phyloP scores from a whole-genome alignment of 2,888 invertebrate species.

The Lycophotia porphyrea region DNA sequence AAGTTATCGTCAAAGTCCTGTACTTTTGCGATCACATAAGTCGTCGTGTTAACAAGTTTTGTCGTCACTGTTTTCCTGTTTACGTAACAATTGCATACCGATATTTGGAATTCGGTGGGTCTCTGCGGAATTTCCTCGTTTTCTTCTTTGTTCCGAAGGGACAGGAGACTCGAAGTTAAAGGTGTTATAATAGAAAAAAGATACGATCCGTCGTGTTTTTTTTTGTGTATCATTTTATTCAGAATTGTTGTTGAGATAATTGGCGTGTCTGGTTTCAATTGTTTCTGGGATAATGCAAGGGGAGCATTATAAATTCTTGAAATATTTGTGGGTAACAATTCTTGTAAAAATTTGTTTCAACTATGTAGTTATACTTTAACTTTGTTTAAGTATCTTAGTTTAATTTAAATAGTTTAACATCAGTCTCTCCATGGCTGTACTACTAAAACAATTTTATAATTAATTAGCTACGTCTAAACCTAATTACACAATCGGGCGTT shows the following conservation, averaged over 20 bases:
- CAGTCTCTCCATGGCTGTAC: neutral
- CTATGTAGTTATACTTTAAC: too few species aligned
- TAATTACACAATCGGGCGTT: too few species aligned
- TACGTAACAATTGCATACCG: conserved; percentile 52
- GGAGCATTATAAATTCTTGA: neutral
- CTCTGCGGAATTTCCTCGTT: conserved; percentile 34
- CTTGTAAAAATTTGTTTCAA: neutral
- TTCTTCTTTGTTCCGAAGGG: conserved; percentile 9
- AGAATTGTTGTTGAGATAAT: conserved; percentile 1
- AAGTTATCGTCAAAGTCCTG: conserved; percentile 24
- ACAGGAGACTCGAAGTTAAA: conserved; percentile 3
- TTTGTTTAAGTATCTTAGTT: neutral
- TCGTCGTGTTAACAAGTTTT: conserved; percentile 45
- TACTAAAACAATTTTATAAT: neutral
- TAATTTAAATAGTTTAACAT: neutral
- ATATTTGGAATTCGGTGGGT: conserved; percentile 45
- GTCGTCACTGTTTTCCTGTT: conserved; percentile 55
- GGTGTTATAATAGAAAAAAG: conserved; percentile 13
- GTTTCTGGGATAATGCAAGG: neutral
- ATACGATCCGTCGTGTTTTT: conserved; percentile 10
- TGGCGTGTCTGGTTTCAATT: neutral
- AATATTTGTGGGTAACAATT: neutral
- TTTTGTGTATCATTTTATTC: neutral
- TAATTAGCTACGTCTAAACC: neutral
- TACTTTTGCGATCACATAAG: conserved; percentile 41